Conservation (phyloP, 2,797 vertebrate genomes). For the Mus caroli region DNA sequence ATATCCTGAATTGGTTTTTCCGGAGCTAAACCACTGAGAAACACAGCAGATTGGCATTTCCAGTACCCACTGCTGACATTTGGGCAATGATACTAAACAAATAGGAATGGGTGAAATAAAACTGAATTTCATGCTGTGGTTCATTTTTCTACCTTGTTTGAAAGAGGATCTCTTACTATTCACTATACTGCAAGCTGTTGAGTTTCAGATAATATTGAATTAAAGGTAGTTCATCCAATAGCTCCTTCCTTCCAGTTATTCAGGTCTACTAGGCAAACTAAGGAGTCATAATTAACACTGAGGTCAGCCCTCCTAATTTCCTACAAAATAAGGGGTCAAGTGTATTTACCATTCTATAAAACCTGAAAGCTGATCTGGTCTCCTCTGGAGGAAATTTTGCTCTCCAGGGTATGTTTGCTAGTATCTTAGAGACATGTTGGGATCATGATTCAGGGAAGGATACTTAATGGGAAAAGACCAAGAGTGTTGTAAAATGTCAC, state of each 20-base stretch:
- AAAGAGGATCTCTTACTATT: not conserved
- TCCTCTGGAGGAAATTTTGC: not conserved
- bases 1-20: not conserved
- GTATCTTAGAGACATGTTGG: not conserved
- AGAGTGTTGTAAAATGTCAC: not conserved
- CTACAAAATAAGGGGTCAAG: not conserved
- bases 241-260: not conserved
- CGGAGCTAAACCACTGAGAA: not conserved
- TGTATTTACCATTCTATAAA: fast-evolving
- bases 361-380: not conserved
- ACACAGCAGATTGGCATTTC: not conserved
- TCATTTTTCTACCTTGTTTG: not conserved
- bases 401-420: not conserved
- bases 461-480: not conserved
- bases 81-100: not conserved
- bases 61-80: not conserved
- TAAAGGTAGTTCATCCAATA: not conserved
- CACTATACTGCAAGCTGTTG: not conserved
- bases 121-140: not conserved
- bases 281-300: not conserved
- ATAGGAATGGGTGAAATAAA: not conserved
- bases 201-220: not conserved
- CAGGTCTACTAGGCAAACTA: not conserved
- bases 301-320: not conserved
- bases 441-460: not conserved